Conservation (phyloP, 2,113 vertebrate species). For the Psammodynastes pulverulentus region DNA sequence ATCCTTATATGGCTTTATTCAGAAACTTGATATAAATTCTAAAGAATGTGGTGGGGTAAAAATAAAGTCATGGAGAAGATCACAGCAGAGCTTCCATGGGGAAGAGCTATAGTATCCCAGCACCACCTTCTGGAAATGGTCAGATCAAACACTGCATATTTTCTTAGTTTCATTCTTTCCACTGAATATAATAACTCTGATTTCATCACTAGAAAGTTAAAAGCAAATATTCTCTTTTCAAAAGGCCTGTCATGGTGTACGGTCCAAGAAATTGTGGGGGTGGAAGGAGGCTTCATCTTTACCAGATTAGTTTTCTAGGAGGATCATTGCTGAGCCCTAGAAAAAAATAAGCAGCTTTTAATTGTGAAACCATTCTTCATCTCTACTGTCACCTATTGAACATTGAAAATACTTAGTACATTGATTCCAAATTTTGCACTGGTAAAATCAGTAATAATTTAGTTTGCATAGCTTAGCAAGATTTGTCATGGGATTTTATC, state of each 20-base stretch:
- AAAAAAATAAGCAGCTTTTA: slow-evolving; percentile 51
- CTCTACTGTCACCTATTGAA: slow-evolving; percentile 71
- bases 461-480: background rate
- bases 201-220: background rate
- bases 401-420: slow-evolving; percentile 43
- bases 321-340: slow-evolving; percentile 55
- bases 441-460: background rate
- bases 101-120: background rate
- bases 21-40: background rate
- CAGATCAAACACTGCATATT: background rate
- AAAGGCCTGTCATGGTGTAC: background rate
- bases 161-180: background rate
- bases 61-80: background rate
- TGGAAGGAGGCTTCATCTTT: slow-evolving; percentile 33
- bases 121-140: background rate
- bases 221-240: background rate
- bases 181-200: background rate
- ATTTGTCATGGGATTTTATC: background rate
- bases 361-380: slow-evolving; percentile 60
- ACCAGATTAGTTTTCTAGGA: slow-evolving; percentile 64
- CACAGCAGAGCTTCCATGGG: background rate
- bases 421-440: background rate
- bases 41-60: background rate
- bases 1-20: background rate
- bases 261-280: slow-evolving; percentile 47